A percentile compares a stretch with the other conserved stretches of the same genome.
Evolutionary conservation across 2,888 invertebrate species (phyloP).

Genomic region (Drosophila gaucha): DNA sequence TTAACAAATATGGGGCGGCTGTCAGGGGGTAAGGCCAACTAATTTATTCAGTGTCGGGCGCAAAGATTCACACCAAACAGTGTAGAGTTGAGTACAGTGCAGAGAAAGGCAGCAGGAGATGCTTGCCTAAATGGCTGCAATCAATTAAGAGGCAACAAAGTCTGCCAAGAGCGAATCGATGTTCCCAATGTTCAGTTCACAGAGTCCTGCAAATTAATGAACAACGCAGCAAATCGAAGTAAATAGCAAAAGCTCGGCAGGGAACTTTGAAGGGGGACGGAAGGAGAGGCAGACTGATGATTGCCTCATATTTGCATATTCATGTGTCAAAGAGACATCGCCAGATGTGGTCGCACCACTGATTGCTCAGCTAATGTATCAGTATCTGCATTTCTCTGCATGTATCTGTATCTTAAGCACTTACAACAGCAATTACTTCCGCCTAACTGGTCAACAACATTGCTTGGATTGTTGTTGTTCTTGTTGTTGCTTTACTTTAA

Average conservation of each 20-base stretch:
- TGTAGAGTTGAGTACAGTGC: slow-evolving; percentile 2
- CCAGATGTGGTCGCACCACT: slow-evolving; percentile 23
- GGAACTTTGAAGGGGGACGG: not conserved
- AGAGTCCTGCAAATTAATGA: slow-evolving; percentile 66
- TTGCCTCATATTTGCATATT: slow-evolving; percentile 77
- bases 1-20: slow-evolving; percentile 41
- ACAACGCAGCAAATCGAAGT: slow-evolving; percentile 63
- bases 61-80: slow-evolving; percentile 77
- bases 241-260: slow-evolving; percentile 39
- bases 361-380: slow-evolving; percentile 47
- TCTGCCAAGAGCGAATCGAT: slow-evolving; percentile 64
- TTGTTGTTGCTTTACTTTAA: slow-evolving; percentile 70
- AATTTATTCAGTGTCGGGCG: slow-evolving; percentile 67
- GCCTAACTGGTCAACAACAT: slow-evolving; percentile 65
- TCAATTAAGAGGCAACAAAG: slow-evolving; percentile 76
- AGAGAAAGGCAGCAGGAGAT: slow-evolving; percentile 21
- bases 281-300: slow-evolving; percentile 15
- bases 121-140: slow-evolving; percentile 68
- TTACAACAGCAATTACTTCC: slow-evolving; percentile 58
- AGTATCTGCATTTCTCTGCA: slow-evolving; percentile 4
- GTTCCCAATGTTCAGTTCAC: slow-evolving; percentile 17
- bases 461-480: slow-evolving; percentile 16
- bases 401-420: slow-evolving; percentile 15
- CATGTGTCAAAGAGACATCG: slow-evolving; percentile 55
- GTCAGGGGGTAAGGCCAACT: slow-evolving; percentile 16